A percentile compares a stretch with the other conserved stretches of the same genome.
Evolutionary conservation across 2,888 invertebrate genomes (phyloP).

Genomic region (Lasioglossum calceatum): DNA sequence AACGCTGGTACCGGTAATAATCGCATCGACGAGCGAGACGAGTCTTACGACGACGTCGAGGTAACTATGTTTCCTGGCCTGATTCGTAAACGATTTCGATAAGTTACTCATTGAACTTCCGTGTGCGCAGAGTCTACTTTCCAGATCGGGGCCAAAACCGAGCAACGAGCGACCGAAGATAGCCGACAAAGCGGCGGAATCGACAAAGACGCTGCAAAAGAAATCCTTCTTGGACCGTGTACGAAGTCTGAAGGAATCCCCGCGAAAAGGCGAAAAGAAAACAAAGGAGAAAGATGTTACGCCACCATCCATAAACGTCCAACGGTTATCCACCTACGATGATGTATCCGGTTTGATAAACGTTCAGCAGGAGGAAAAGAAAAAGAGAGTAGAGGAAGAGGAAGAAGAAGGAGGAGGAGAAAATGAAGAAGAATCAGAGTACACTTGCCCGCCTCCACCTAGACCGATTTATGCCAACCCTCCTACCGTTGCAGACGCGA

Average conservation of each 20-base stretch:
- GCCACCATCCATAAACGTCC: background rate
- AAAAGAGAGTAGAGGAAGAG: background rate
- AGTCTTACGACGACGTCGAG: conserved; percentile 67
- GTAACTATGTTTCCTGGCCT: conserved; percentile 31
- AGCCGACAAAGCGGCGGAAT: conserved; percentile 47
- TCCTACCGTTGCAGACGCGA: conserved; percentile 28
- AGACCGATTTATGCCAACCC: conserved; percentile 75
- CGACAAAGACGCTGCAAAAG: conserved; percentile 70
- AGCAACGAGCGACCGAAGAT: conserved; percentile 10
- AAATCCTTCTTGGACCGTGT: conserved; percentile 78
- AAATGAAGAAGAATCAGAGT: conserved; percentile 68
- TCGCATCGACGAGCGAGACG: background rate
- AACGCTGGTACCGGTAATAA: conserved; percentile 44
- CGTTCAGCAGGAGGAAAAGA: conserved; percentile 36
- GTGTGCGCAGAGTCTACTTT: conserved; percentile 32
- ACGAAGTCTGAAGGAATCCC: conserved; percentile 65
- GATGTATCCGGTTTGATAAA: conserved; percentile 64
- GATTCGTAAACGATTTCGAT: background rate
- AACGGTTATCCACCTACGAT: conserved; percentile 72
- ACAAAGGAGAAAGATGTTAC: conserved; percentile 30
- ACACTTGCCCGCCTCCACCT: conserved; percentile 78
- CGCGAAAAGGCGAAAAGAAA: conserved; percentile 57
- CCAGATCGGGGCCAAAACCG: conserved; percentile 1
- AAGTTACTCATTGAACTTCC: background rate
- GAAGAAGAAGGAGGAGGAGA: conserved; percentile 51